phyloP scores from a whole-genome alignment of 2,113 vertebrate genomes.

The Elaphurus davidianus region DNA sequence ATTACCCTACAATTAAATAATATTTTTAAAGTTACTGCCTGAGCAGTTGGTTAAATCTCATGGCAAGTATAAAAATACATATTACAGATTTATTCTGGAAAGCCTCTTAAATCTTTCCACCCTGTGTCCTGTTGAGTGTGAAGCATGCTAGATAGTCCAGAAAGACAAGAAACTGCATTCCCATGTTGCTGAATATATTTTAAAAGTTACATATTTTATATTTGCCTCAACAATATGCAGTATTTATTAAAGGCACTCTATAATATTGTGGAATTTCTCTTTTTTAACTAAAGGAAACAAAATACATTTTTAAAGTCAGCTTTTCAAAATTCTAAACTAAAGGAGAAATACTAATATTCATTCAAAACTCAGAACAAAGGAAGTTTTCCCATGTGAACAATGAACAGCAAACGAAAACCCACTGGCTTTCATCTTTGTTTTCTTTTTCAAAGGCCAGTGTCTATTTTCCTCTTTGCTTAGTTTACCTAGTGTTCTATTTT shows the following conservation, averaged over 20 bases:
- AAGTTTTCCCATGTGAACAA: conserved; percentile 7
- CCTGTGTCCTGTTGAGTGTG: conserved; percentile 15
- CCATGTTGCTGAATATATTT: conserved; percentile 21
- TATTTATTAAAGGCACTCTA: conserved; percentile 24
- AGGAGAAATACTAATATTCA: not conserved
- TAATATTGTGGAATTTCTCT: not conserved
- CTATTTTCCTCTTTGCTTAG: conserved; percentile 17
- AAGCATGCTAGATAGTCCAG: not conserved
- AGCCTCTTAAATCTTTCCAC: conserved; percentile 50
- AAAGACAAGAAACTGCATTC: conserved; percentile 4
- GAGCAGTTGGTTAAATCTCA: conserved; percentile 17
- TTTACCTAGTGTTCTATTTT: conserved; percentile 44
- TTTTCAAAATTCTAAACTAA: conserved; percentile 51
- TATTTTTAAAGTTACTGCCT: not conserved
- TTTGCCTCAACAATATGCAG: conserved; percentile 10
- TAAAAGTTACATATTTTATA: conserved; percentile 28
- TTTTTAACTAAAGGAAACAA: conserved; percentile 22
- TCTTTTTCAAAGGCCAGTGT: not conserved
- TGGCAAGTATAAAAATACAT: conserved; percentile 27
- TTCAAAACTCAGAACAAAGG: conserved; percentile 43
- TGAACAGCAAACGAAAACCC: conserved; percentile 30
- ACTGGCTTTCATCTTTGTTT: conserved; percentile 31
- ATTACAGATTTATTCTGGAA: conserved; percentile 46
- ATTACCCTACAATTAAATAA: not conserved
- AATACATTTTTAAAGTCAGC: conserved; percentile 17